A percentile compares a stretch with the other conserved stretches of the same genome.
These are phyloP conservation scores for Craseonycteris thonglongyai DNA, from an alignment of 2,113 vertebrate species.

Conservation along the genomic window DNA sequence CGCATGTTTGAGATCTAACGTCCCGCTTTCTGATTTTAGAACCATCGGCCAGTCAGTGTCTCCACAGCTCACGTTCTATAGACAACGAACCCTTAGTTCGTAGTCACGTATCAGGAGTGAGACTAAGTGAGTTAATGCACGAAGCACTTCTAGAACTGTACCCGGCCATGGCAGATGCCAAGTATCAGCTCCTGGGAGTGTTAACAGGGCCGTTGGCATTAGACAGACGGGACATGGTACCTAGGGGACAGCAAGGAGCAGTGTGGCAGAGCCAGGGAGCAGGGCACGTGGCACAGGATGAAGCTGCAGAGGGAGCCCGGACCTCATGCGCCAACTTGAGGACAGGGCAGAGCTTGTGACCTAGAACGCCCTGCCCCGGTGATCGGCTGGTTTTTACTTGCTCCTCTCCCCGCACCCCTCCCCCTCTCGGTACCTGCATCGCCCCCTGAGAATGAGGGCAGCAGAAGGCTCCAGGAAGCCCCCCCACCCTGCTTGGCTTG, in stretches of 20 bases:
- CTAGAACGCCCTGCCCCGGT: rapidly evolving
- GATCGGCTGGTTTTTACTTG: not conserved
- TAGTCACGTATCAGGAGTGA: not conserved
- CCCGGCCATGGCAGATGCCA: rapidly evolving
- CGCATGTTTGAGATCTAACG: not conserved
- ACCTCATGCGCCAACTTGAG: not conserved
- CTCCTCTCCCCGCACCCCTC: not conserved
- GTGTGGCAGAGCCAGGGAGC: not conserved
- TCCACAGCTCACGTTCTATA: not conserved
- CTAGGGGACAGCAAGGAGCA: not conserved
- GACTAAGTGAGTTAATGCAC: not conserved
- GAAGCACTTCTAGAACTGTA: not conserved
- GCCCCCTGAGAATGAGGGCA: not conserved
- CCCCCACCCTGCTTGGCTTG: not conserved
- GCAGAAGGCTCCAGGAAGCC: not conserved
- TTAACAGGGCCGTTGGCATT: not conserved
- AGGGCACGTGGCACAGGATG: not conserved
- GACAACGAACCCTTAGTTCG: too few species aligned
- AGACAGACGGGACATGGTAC: not conserved
- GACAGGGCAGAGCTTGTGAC: not conserved
- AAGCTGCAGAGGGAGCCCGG: not conserved
- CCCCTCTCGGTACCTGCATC: not conserved
- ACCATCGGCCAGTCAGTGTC: too few species aligned
- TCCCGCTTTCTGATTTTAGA: not conserved
- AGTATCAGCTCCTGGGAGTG: too few species aligned